Conservation (phyloP, 2,888 invertebrate species). For the Aporophyla lueneburgensis region DNA sequence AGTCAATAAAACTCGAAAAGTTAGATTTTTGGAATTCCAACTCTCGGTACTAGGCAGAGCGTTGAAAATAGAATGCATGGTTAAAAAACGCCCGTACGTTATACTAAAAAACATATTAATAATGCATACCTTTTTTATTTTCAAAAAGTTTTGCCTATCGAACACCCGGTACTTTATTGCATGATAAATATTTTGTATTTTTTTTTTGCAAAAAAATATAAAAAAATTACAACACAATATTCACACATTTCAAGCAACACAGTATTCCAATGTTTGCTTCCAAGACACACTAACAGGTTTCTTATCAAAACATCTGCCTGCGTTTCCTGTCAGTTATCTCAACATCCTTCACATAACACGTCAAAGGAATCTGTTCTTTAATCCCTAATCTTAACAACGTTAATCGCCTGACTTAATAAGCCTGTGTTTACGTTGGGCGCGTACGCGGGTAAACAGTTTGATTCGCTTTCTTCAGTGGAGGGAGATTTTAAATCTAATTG, state of each 20-base stretch:
- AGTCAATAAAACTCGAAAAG: no score
- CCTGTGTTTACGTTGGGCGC: slow-evolving; percentile 54
- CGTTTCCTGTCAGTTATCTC: slow-evolving; percentile 72
- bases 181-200: not conserved
- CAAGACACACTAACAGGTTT: slow-evolving; percentile 66
- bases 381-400: slow-evolving; percentile 28
- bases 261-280: slow-evolving; percentile 56
- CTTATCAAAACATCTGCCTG: slow-evolving; percentile 74
- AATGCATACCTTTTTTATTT: not conserved
- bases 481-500: slow-evolving; percentile 27
- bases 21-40: no score
- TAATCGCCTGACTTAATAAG: slow-evolving; percentile 44
- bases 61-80: no score
- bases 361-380: slow-evolving; percentile 60
- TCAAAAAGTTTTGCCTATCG: not conserved
- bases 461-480: slow-evolving; percentile 53
- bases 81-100: no score
- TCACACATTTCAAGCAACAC: slow-evolving; percentile 45
- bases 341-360: slow-evolving; percentile 52
- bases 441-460: slow-evolving; percentile 55
- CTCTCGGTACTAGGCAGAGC: no score
- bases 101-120: not conserved
- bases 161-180: not conserved
- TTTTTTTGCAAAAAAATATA: slow-evolving; percentile 2
- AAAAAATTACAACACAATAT: not conserved